Percentiles rank a stretch among this genome's conserved stretches.
Conservation (phyloP, 2,113 vertebrate species). For the human region GRCh38 chr21:21576001-21576500, state of each 20-base stretch:
- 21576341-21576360: background rate
- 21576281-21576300: background rate
- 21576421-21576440: background rate
- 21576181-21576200: background rate
- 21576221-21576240: background rate
- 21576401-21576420: background rate
- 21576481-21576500: background rate
- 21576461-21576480: background rate
- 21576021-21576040: background rate
- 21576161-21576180: background rate
- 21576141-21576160: background rate
- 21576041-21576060: background rate
- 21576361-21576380: background rate
- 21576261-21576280: background rate
- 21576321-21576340: background rate
- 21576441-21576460: background rate
- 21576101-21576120: background rate
- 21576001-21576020: background rate
- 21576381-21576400: background rate
- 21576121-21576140: background rate
- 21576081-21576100: too few relatives aligned
- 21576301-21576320: background rate
- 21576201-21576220: background rate
- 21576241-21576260: background rate
- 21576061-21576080: accelerated